Conservation (phyloP, 2,797 vertebrate species). For the Emydoidea blandingii region DNA sequence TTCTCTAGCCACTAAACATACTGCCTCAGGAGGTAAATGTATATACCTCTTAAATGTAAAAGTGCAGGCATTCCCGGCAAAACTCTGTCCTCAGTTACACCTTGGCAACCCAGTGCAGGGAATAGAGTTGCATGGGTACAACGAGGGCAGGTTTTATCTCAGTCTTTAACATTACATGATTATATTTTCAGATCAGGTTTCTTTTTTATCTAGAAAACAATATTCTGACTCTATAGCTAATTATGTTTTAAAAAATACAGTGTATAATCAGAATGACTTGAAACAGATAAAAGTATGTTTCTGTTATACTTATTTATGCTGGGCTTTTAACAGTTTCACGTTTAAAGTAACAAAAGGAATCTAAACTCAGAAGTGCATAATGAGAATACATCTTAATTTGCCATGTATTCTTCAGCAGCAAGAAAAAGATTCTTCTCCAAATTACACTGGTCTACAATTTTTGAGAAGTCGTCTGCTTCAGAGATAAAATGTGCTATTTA, state of each 20-base stretch:
- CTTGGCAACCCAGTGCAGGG: not conserved
- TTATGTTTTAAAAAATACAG: not conserved
- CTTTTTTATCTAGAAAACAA: not conserved
- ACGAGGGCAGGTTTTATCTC: not conserved
- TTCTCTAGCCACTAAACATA: not conserved
- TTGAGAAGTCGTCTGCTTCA: no score
- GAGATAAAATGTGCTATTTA: no score
- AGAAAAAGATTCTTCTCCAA: not conserved
- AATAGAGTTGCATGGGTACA: not conserved
- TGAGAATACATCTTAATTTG: not conserved
- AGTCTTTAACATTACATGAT: not conserved
- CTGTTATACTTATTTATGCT: not conserved
- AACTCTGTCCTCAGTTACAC: not conserved
- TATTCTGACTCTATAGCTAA: not conserved
- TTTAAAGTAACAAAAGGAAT: not conserved
- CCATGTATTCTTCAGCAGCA: not conserved
- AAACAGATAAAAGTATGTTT: not conserved
- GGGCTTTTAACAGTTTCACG: not conserved
- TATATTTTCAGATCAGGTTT: not conserved
- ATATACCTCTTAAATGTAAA: not conserved
- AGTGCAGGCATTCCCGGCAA: not conserved
- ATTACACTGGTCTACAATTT: no score
- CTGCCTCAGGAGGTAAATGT: not conserved
- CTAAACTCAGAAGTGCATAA: not conserved
- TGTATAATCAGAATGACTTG: not conserved